phyloP scores from a whole-genome alignment of 2,797 vertebrate genomes.

The Nothura maculosa region DNA sequence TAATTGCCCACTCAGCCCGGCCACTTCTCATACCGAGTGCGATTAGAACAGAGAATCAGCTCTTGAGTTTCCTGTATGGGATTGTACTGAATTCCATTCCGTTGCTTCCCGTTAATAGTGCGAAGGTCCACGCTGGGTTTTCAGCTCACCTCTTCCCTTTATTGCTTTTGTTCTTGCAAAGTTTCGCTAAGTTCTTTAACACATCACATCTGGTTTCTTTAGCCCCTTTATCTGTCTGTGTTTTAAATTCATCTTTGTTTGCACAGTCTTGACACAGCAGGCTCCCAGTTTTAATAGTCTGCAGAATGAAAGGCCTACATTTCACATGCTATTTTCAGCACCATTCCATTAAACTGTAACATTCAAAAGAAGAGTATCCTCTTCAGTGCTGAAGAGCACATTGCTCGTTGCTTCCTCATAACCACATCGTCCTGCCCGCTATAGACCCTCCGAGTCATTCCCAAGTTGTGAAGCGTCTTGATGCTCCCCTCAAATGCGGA shows the following conservation, averaged over 20 bases:
- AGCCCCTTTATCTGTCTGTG: conserved; percentile 48
- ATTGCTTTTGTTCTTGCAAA: conserved; percentile 19
- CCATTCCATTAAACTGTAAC: conserved; percentile 55
- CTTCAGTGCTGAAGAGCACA: conserved; percentile 34
- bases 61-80: background rate
- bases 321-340: conserved; percentile 66
- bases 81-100: background rate
- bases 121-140: background rate
- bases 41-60: conserved; percentile 9
- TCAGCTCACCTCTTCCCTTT: background rate
- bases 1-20: conserved; percentile 23
- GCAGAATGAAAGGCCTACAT: conserved; percentile 68
- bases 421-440: conserved; percentile 23
- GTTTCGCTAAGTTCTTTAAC: conserved; percentile 35
- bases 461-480: conserved; percentile 1
- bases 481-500: conserved; percentile 23
- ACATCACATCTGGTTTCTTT: conserved; percentile 38
- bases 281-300: conserved; percentile 67
- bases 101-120: background rate
- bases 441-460: conserved; percentile 39
- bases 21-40: background rate
- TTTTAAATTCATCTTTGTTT: conserved; percentile 70
- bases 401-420: conserved; percentile 12
- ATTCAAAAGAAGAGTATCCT: conserved; percentile 55
- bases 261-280: conserved; percentile 56